Percentiles rank a stretch among this genome's conserved stretches.
Evolutionary conservation across 2,888 invertebrate species (phyloP).

Genomic region (Empis stercorea): DNA sequence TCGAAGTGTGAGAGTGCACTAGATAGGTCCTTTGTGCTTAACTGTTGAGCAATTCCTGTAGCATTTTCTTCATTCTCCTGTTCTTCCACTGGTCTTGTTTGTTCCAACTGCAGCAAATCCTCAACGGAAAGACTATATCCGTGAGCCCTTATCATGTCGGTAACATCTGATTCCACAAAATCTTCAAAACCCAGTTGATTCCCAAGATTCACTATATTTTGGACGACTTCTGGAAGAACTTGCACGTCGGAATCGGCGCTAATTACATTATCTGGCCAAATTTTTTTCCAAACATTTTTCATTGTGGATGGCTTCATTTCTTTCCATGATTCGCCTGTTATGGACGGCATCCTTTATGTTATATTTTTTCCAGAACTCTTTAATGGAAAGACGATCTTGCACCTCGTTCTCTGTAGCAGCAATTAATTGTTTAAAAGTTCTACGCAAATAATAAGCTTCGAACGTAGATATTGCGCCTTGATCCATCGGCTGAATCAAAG

Average conservation of each 20-base stretch:
- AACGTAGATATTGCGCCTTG: conserved; percentile 12
- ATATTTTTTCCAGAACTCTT: background rate
- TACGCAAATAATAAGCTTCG: conserved; percentile 6
- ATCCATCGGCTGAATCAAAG: conserved; percentile 13
- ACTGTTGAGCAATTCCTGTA: background rate
- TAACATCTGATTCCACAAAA: conserved; percentile 13
- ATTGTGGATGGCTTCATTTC: conserved; percentile 14
- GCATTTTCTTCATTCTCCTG: conserved; percentile 4
- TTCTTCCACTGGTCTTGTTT: conserved; percentile 11
- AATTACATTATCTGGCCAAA: conserved; percentile 16
- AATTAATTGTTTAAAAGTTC: background rate
- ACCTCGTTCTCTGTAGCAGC: background rate
- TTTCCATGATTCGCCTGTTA: conserved; percentile 4
- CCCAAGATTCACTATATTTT: conserved; percentile 9
- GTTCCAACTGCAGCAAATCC: conserved; percentile 16
- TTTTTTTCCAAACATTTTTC: conserved; percentile 16
- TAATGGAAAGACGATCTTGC: background rate
- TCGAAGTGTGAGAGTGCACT: background rate
- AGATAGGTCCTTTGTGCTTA: background rate
- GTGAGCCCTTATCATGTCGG: conserved; percentile 14
- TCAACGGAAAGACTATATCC: conserved; percentile 15
- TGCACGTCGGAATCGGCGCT: conserved; percentile 11
- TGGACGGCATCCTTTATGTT: background rate
- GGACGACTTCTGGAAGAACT: conserved; percentile 13
- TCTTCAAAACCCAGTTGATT: conserved; percentile 15